Conservation (phyloP, 2,888 invertebrate genomes). For the Cephus runcator region DNA sequence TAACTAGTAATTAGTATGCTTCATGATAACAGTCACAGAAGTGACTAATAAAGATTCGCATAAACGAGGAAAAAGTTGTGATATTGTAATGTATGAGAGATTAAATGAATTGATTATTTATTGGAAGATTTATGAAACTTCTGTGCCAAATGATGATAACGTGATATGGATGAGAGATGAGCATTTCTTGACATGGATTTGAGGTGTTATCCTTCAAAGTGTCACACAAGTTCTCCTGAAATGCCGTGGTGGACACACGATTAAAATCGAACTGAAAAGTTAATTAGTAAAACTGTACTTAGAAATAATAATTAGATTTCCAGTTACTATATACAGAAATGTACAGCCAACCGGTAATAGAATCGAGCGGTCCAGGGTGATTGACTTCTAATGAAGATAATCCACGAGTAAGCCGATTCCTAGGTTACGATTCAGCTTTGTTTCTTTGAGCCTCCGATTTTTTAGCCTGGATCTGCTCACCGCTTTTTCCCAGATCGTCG, state of each 20-base stretch:
- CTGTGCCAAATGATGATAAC: not conserved
- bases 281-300: slow-evolving; percentile 24
- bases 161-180: not conserved
- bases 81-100: not conserved
- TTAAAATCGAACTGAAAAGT: not conserved
- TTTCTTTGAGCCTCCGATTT: slow-evolving; percentile 50
- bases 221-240: not conserved
- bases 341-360: slow-evolving; percentile 29
- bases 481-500: slow-evolving; percentile 36
- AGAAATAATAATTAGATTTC: slow-evolving; percentile 33
- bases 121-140: not conserved
- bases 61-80: not conserved
- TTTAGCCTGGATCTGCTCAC: slow-evolving; percentile 48
- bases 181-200: not conserved
- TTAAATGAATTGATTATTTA: not conserved
- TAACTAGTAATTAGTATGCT: not conserved
- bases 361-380: not conserved
- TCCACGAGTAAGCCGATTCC: not conserved
- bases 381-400: not conserved
- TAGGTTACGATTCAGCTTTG: slow-evolving; percentile 55
- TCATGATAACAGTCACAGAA: not conserved
- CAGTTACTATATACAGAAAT: slow-evolving; percentile 43
- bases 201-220: not conserved
- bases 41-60: not conserved
- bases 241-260: not conserved